These are phyloP conservation scores for Chaetura pelagica DNA, from an alignment of 2,113 vertebrate species.

Conservation along the genomic window DNA sequence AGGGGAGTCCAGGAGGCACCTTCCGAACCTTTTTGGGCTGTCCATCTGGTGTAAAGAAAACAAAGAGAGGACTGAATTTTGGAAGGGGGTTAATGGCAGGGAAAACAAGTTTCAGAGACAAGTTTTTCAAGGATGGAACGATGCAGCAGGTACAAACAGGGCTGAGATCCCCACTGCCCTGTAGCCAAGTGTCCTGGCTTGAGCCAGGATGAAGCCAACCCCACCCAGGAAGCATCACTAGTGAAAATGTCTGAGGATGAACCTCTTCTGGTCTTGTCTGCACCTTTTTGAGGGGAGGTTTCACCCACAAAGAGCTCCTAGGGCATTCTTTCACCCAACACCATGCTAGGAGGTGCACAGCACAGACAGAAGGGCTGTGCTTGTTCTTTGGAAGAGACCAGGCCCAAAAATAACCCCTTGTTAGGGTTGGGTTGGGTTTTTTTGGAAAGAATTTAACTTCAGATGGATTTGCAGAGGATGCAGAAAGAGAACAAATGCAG, in stretches of 20 bases:
- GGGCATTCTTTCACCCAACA: background rate
- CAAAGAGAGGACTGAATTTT: background rate
- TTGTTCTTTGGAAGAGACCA: background rate
- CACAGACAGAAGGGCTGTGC: background rate
- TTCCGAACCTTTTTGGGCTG: slow-evolving; percentile 99
- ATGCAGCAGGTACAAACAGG: background rate
- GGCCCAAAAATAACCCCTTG: background rate
- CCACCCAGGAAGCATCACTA: background rate
- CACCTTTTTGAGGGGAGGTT: background rate
- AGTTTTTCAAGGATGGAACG: background rate
- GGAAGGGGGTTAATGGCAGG: background rate
- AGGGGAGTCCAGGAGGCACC: slow-evolving; percentile 95
- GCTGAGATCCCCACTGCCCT: background rate
- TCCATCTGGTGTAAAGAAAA: slow-evolving; percentile 76
- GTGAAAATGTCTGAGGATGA: background rate
- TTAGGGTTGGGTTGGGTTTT: too few species aligned
- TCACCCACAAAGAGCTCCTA: background rate
- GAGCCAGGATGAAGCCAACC: too few species aligned
- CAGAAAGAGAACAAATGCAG: background rate
- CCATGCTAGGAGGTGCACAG: fast-evolving
- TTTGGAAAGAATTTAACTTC: background rate
- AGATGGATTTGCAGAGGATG: background rate
- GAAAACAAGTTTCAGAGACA: background rate
- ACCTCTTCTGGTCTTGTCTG: background rate
- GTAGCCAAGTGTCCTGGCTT: background rate